Conservation (phyloP, 2,113 vertebrate genomes). For the Lepus timidus region DNA sequence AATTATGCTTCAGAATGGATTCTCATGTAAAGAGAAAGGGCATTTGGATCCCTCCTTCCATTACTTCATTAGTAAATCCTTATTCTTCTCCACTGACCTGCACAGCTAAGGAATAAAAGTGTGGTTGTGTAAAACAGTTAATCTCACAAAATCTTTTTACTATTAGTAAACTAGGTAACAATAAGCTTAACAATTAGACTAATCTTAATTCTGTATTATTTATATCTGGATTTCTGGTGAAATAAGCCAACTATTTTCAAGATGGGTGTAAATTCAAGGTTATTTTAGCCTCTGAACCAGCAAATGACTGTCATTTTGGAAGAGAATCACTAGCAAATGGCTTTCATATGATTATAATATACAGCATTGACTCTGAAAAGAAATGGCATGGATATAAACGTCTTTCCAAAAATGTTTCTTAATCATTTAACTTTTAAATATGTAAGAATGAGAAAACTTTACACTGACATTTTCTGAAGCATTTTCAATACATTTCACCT, state of each 20-base stretch:
- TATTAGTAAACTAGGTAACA: background rate
- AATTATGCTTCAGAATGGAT: background rate
- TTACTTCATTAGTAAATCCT: background rate
- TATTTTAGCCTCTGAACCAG: background rate
- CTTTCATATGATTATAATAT: background rate
- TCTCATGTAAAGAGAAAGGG: background rate
- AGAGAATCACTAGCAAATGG: background rate
- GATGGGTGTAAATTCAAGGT: background rate
- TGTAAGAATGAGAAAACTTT: background rate
- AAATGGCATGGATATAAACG: background rate
- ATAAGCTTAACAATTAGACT: background rate
- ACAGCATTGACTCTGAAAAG: background rate
- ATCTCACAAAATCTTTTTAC: background rate
- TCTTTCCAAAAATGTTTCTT: background rate
- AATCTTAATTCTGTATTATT: background rate
- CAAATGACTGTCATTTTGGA: background rate
- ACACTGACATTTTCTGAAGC: background rate
- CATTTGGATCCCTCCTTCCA: background rate
- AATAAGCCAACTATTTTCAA: background rate
- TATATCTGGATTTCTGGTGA: background rate
- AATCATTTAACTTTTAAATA: constrained; percentile 4
- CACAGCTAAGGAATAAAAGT: background rate
- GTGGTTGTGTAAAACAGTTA: background rate
- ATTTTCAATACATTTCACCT: background rate
- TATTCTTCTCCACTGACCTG: background rate